Evolutionary conservation across 2,888 invertebrate species (phyloP), one percentile per base, ranked within the genome.

Genomic region (Dorcus hopei): DNA sequence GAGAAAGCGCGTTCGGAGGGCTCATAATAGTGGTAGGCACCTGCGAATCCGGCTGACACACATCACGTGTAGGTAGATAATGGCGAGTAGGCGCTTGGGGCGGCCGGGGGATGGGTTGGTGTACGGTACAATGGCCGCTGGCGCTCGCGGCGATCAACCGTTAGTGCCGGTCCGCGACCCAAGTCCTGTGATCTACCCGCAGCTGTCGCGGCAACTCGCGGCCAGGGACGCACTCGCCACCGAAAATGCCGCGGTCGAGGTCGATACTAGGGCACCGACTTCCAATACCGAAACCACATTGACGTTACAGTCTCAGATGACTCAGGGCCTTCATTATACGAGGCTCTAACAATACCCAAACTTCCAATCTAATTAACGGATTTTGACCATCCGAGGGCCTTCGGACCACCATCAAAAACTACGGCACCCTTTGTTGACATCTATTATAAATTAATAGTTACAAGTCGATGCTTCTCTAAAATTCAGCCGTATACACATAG

Each of bases 111-210:
- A 49, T 49, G 51, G 57, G 26, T 50, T 40, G 50, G 52, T 54
- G 40, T 42, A 45, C 79, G 78, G 80, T 79, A 65, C 79, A 77
- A 78, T 74, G 79, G 79, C 78, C 77, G 77, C 66, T 75, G 62
- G 62, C 74, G 76, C 77, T 77, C 74, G 77, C 76, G 75, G 74
- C 77, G 74, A 77, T 78, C 77, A 76, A 73, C 74, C 79, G 79
- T 79, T 76, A 79, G 79, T 80, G 78, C 79, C 80, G 80, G 76
- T 77, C 72, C 79, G 79, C 80, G 80, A 62, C 63, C 57, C 59
- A 58, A 61, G 58, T 58, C 58, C 66, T 62, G 66, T 67, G 68
- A 66, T 65, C 61, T 68, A 66, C 65, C 65, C 65, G 64, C 68
- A 65, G 64, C 69, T 69, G 69, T 68, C 69, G 68, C 67, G 67